These are phyloP conservation scores for Condylura cristata DNA, from an alignment of 2,113 vertebrate genomes.

Conservation along the genomic window DNA sequence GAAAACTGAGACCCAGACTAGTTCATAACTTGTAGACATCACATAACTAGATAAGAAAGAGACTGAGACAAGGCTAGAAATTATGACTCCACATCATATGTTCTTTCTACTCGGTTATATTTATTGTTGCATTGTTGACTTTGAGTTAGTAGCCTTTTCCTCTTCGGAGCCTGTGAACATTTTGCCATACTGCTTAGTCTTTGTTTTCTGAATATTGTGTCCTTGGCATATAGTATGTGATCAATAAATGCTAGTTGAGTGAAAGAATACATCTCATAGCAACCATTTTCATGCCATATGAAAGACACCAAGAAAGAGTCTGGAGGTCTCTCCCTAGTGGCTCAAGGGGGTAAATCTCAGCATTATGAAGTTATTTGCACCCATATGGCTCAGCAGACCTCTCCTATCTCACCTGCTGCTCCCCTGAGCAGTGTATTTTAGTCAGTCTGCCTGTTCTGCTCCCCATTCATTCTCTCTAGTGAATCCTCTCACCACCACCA, in stretches of 20 bases:
- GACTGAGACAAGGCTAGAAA: neutral
- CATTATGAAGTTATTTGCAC: too few species aligned
- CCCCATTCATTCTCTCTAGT: too few species aligned
- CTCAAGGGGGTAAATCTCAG: too few species aligned
- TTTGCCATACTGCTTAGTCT: neutral
- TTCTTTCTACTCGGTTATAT: neutral
- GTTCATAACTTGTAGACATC: neutral
- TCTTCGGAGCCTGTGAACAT: neutral
- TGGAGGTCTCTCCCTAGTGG: too few species aligned
- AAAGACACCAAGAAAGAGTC: neutral
- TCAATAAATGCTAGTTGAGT: neutral
- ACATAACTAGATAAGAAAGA: neutral
- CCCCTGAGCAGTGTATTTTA: too few species aligned
- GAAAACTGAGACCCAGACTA: neutral
- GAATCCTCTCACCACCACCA: too few species aligned
- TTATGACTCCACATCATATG: too few species aligned
- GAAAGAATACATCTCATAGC: neutral
- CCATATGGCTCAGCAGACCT: too few species aligned
- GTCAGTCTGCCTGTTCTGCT: too few species aligned
- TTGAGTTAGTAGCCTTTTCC: neutral
- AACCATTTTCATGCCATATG: neutral
- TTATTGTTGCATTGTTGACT: neutral
- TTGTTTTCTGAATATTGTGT: neutral
- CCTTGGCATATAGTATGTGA: neutral
- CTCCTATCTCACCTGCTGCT: too few species aligned